phyloP scores from a whole-genome alignment of 2,797 vertebrate genomes.

The Emys orbicularis region DNA sequence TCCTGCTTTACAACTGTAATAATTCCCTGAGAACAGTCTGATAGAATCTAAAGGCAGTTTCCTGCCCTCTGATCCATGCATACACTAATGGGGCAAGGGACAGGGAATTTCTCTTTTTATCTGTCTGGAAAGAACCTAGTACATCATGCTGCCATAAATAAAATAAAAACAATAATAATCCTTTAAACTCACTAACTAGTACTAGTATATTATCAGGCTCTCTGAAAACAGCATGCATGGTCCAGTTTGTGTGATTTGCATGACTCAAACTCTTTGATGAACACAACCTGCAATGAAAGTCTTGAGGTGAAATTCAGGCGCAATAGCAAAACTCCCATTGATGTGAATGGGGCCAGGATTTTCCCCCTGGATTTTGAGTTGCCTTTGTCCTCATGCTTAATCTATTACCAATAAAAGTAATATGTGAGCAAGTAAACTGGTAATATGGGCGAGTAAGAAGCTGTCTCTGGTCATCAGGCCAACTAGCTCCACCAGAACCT shows the following conservation, averaged over 20 bases:
- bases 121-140: not conserved
- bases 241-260: rapidly evolving
- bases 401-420: not conserved
- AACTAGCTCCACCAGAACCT: not conserved
- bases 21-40: not conserved
- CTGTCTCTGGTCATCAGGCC: not conserved
- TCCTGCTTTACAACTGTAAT: not conserved
- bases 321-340: not conserved
- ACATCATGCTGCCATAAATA: not conserved
- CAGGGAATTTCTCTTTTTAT: not conserved
- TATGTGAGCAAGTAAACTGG: not conserved
- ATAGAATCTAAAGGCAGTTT: not conserved
- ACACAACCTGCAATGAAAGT: not conserved
- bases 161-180: not conserved
- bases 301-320: no score
- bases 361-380: not conserved
- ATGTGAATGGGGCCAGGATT: not conserved
- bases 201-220: not conserved
- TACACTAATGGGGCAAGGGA: not conserved
- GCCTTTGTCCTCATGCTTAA: not conserved
- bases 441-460: not conserved
- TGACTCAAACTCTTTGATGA: not conserved
- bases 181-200: not conserved
- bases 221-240: rapidly evolving
- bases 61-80: not conserved